A percentile compares a stretch with the other conserved stretches of the same genome.
phyloP scores from a whole-genome alignment of 2,113 vertebrate species.

The Xenotilapia longispinis region DNA sequence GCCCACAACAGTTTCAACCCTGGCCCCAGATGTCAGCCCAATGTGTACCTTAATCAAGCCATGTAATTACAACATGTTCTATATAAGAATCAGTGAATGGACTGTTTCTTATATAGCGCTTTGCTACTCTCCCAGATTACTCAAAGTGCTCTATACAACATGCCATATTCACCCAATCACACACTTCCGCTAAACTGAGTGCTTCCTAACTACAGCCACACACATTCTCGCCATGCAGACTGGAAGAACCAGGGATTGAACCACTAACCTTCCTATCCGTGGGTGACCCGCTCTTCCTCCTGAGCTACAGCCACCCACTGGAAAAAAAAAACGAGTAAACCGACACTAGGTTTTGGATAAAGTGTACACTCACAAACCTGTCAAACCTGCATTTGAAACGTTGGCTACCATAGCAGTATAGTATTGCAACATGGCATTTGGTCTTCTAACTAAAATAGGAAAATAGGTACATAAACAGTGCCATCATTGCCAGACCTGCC shows the following conservation, averaged over 20 bases:
- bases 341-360: background rate
- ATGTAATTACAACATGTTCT: background rate
- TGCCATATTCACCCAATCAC: background rate
- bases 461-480: background rate
- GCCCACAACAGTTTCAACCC: background rate
- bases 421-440: background rate
- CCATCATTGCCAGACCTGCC: background rate
- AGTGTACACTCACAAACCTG: background rate
- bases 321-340: background rate
- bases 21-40: background rate
- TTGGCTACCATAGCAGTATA: background rate
- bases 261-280: background rate
- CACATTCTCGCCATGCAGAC: background rate
- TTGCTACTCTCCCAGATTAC: background rate
- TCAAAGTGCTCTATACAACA: background rate
- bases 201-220: background rate
- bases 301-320: background rate
- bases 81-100: background rate
- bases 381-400: background rate
- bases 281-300: background rate
- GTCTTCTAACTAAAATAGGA: too few species aligned
- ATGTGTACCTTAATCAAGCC: background rate
- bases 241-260: background rate
- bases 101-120: background rate
- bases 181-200: background rate